Evolutionary conservation across 2,797 vertebrate genomes (phyloP), one percentile per base, ranked within the genome.

Genomic region (Dallia pectoralis): DNA sequence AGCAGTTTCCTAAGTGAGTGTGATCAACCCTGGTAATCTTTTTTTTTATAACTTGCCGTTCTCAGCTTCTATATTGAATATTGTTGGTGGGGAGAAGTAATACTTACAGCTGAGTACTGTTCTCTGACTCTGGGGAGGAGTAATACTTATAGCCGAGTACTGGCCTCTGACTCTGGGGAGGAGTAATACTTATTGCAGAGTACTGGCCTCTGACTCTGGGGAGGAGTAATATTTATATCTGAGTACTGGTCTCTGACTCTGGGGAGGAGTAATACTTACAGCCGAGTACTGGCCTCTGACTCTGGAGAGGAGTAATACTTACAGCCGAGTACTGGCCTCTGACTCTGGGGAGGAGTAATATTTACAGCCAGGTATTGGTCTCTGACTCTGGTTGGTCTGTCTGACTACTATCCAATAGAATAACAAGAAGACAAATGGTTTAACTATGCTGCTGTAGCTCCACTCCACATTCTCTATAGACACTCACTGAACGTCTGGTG

Each of bases 11-110:
- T 78, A 69, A 74, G 78, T 84, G 70, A 70, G 56, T 73, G 47
- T 67, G 75, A 90, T 93, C 89, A 89, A 89, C 89, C 84, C 84
- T 25, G 79, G 75, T 87, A 88, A 90, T 88, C 87, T 90, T 91
- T 89, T 82, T 72, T 64, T 67, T 81, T 81, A 73, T 82, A 84
- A 83, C 86, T 80, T 84, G 77, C 82, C 59, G 84, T 80, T 85
- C 79, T 87, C 82, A 79, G 44, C 82, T 79, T 83, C 78, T 88
- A n/a, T n/a, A n/a, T n/a, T n/a, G 83, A 85, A 90, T 90, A 86
- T 87, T 89, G 53, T 82, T 82, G 77, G 77, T 80, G 81, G 81
- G 78, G 79, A 89, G 89, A 82, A 81, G 82, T 85, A 89, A 77
- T 81, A 81, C 81, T 83, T 84, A 77, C 18, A 53, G 66, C 71